Percentiles rank a stretch among this genome's conserved stretches.
phyloP scores from a whole-genome alignment of 2,797 vertebrate species.

The Takifugu rubripes region DNA sequence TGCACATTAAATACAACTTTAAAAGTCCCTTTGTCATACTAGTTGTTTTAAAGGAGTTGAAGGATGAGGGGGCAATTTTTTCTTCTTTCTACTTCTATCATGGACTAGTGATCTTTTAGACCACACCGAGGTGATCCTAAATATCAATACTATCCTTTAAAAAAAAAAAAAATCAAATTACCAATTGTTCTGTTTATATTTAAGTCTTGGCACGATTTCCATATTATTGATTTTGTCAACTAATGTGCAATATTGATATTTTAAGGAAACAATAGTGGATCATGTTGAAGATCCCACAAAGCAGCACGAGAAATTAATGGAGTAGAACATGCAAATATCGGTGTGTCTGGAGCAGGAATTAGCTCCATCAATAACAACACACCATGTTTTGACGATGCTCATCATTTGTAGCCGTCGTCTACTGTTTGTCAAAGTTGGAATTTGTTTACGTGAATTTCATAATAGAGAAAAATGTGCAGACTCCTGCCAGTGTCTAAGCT shows the following conservation, averaged over 20 bases:
- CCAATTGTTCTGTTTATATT: slow-evolving; percentile 1
- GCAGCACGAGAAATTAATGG: too few species aligned
- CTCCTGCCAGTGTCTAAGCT: slow-evolving; percentile 63
- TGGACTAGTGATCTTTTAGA: too few species aligned
- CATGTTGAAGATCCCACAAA: too few species aligned
- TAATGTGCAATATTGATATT: too few species aligned
- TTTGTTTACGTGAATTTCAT: slow-evolving; percentile 67
- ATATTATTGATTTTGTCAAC: slow-evolving; percentile 21
- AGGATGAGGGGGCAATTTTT: background rate
- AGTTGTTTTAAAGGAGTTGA: background rate
- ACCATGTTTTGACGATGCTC: too few species aligned
- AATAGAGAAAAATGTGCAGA: slow-evolving; percentile 72
- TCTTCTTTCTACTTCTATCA: too few species aligned
- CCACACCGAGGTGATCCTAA: too few species aligned
- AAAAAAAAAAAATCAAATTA: background rate
- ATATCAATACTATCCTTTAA: background rate
- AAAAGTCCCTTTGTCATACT: background rate
- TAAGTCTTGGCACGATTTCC: background rate
- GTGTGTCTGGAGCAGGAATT: too few species aligned
- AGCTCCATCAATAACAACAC: too few species aligned
- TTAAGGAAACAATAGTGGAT: too few species aligned
- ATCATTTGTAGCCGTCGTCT: slow-evolving; percentile 8
- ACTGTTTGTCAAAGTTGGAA: slow-evolving; percentile 43
- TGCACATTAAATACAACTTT: background rate
- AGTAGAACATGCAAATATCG: too few species aligned